Conservation (phyloP, 2,888 invertebrate genomes). For the Phasia obesa region DNA sequence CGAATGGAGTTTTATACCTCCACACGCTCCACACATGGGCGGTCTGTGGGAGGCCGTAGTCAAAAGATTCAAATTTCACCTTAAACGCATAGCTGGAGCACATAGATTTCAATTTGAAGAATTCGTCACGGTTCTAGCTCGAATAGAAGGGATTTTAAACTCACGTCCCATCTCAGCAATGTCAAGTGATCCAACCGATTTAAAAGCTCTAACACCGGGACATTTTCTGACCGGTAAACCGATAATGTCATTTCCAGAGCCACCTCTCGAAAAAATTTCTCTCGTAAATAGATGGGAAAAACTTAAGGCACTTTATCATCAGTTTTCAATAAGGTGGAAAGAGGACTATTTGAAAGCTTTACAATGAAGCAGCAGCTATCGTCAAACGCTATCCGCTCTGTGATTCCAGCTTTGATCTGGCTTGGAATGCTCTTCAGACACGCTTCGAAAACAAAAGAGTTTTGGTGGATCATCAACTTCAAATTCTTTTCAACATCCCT, state of each 20-base stretch:
- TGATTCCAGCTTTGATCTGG: slow-evolving; percentile 21
- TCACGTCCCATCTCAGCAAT: no score
- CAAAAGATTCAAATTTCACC: neutral
- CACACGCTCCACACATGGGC: neutral
- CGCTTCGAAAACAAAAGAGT: slow-evolving; percentile 42
- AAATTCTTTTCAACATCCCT: slow-evolving; percentile 14
- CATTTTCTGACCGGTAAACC: neutral
- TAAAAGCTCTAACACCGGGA: neutral
- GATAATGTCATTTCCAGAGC: no score
- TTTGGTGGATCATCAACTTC: slow-evolving; percentile 14
- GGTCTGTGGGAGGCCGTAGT: neutral
- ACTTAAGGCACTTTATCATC: neutral
- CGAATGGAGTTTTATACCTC: neutral
- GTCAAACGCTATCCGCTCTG: slow-evolving; percentile 16
- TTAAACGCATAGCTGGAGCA: no score
- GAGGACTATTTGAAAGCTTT: slow-evolving; percentile 1
- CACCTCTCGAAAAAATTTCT: neutral
- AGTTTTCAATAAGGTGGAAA: neutral
- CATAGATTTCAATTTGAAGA: no score
- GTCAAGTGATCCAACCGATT: no score
- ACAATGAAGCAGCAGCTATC: no score
- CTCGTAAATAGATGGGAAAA: neutral
- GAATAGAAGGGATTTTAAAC: neutral
- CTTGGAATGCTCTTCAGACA: slow-evolving; percentile 26
- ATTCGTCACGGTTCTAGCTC: neutral